Percentiles rank a stretch among this genome's conserved stretches.
Evolutionary conservation across 2,888 invertebrate genomes (phyloP).

Genomic region (Pharmacophagus antenor): DNA sequence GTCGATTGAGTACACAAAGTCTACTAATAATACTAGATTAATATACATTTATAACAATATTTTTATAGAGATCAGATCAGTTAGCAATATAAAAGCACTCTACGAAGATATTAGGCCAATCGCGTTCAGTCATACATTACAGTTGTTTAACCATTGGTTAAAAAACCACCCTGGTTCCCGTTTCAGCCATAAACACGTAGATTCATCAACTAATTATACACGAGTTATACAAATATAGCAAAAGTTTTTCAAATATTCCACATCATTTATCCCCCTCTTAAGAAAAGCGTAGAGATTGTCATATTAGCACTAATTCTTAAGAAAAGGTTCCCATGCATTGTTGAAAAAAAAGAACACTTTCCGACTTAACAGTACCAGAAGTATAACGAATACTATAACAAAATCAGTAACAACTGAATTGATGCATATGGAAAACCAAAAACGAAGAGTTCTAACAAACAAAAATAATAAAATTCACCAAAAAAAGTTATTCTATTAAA

Average conservation of each 20-base stretch:
- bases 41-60: neutral
- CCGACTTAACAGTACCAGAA: no score
- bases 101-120: conserved; percentile 15
- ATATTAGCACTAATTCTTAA: no score
- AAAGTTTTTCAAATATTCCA: no score
- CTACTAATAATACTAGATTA: neutral
- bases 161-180: conserved; percentile 24
- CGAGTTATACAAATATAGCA: neutral
- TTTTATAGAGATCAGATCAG: conserved; percentile 24
- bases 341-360: no score
- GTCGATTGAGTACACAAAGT: neutral
- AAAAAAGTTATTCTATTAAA: no score
- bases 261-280: neutral
- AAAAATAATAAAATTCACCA: no score
- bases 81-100: conserved; percentile 14
- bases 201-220: neutral
- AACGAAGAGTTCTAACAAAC: no score
- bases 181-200: neutral
- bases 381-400: no score
- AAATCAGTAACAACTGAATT: no score
- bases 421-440: no score
- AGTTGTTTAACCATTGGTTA: conserved; percentile 17
- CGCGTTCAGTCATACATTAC: conserved; percentile 21
- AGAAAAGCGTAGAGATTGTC: neutral
- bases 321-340: no score